phyloP scores from a whole-genome alignment of 35 echinoderm and acorn worm species.

The Lytechinus variegatus region DNA sequence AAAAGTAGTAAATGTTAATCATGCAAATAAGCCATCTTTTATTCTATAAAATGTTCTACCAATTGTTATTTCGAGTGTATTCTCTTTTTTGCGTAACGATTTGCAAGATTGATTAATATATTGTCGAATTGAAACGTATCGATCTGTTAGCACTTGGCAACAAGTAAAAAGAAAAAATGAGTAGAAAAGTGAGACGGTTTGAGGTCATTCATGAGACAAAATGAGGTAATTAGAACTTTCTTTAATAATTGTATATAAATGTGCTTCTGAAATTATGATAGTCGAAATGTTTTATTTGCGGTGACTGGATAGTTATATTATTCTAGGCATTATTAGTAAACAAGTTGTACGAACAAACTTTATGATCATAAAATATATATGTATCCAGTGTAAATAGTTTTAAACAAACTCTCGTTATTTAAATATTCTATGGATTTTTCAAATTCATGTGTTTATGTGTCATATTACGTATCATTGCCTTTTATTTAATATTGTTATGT shows the following conservation, averaged over 20 bases:
- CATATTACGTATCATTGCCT: neutral
- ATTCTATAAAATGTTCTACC: neutral
- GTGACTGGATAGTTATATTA: neutral
- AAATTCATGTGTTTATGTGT: constrained; percentile 15
- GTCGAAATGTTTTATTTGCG: neutral
- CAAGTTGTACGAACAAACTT: neutral
- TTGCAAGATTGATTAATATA: neutral
- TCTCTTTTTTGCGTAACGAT: neutral
- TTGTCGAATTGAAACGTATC: neutral
- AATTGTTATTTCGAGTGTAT: neutral
- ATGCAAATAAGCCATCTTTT: neutral
- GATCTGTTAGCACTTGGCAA: neutral
- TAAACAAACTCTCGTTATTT: neutral
- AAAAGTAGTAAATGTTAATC: neutral
- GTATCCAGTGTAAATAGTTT: neutral
- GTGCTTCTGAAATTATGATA: neutral
- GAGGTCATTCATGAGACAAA: neutral
- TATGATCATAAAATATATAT: neutral
- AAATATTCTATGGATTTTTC: neutral
- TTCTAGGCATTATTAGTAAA: neutral
- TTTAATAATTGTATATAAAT: neutral
- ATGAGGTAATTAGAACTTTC: neutral
- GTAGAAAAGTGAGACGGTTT: neutral
- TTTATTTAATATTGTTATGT: neutral
- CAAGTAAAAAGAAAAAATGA: neutral